Evolutionary conservation across 2,888 invertebrate genomes (phyloP), one percentile per base, ranked within the genome.

Genomic region (Agrotis ipsilon): DNA sequence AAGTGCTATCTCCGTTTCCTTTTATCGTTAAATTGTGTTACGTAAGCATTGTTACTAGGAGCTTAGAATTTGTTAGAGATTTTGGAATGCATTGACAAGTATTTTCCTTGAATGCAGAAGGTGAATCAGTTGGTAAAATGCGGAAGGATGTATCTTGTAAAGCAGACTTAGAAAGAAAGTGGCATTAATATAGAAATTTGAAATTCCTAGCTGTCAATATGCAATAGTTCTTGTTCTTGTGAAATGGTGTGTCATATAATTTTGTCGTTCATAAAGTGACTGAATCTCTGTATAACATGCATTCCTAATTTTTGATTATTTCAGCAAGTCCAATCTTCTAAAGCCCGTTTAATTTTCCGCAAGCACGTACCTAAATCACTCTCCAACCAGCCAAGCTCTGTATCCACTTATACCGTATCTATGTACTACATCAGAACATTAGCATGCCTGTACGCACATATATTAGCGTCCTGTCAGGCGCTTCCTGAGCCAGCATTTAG

Each of bases 401-500:
- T 59, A 55, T 52, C 51, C 43, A 62, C 63, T 61, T 43, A 60
- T 21, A 48, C 16, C 11, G 14, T 81, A 83, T 81, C 81, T 65
- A 54, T 68, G 75, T 79, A 76, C 83, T 80, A 68, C 70, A 77
- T 74, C 74, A 45, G 62, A 51, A 65, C 64, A 80, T 82, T 78
- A 72, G 68, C 80, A 83, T 79, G 70, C 70, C 67, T 64, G 24
- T 74, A 79, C 75, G 75, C 78, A 83, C 79, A 78, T 74, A 72
- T 62, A 77, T 73, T 62, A 73, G 63, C 80, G 84, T 87, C 88
- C 89, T 87, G 86, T 84, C 82, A 45, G 54, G 65, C 68, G 83
- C 80, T 91, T 92, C 92, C 92, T 90, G 88, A 81, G 81, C 21
- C 62, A 72, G 66, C 81, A 83, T 85, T 91, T 90, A 88, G 87